Conservation (phyloP, 2,888 invertebrate species). For the Sabellastarte sp. region DNA sequence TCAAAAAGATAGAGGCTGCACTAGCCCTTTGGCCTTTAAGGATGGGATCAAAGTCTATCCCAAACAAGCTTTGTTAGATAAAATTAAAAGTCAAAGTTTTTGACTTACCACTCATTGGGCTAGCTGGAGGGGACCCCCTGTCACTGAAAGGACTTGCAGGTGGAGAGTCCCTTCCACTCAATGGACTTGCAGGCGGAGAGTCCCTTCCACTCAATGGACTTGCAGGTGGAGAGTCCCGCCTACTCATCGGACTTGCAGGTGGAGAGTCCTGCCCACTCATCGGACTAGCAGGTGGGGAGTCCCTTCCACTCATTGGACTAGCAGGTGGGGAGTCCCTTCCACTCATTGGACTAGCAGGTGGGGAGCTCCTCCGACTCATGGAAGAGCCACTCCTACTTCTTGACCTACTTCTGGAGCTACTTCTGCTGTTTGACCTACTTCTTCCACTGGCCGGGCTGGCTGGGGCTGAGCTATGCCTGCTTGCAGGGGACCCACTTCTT, state of each 20-base stretch:
- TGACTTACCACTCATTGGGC: too few species aligned
- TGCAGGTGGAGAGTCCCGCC: not conserved
- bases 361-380: not conserved
- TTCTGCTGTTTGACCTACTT: not conserved
- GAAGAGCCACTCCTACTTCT: not conserved
- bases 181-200: not conserved
- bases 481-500: conserved; percentile 8
- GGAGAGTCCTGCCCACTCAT: conserved; percentile 6
- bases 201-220: conserved; percentile 7
- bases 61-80: too few species aligned
- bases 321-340: conserved; percentile 1
- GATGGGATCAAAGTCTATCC: too few species aligned
- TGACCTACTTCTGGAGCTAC: not conserved
- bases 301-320: not conserved
- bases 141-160: too few species aligned
- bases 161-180: too few species aligned
- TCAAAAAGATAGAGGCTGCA: too few species aligned
- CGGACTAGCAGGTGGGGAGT: conserved; percentile 1
- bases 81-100: too few species aligned
- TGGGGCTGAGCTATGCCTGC: not conserved
- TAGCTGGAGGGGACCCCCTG: too few species aligned
- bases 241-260: not conserved
- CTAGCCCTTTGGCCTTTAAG: too few species aligned
- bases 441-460: not conserved
- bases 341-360: conserved; percentile 3